These are phyloP conservation scores for Carterocephalus palaemon DNA, from an alignment of 2,888 invertebrate genomes.

Conservation along the genomic window DNA sequence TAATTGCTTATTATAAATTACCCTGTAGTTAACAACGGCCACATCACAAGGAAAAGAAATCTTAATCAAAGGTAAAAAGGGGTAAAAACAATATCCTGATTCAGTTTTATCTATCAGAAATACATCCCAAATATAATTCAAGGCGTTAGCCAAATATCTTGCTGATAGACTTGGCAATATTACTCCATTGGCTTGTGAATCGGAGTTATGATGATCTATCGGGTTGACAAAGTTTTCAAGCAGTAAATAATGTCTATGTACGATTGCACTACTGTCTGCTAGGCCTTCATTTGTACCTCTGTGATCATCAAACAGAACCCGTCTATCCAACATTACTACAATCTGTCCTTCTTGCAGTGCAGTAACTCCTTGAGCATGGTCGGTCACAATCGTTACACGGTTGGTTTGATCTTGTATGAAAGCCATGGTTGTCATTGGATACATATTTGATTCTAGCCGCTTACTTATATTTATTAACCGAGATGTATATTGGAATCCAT, in stretches of 20 bases:
- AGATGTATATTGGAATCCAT: slow-evolving; percentile 93
- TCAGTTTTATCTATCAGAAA: slow-evolving; percentile 51
- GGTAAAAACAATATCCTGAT: slow-evolving; percentile 45
- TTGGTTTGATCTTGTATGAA: slow-evolving; percentile 86
- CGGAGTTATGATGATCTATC: slow-evolving; percentile 23
- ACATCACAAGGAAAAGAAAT: slow-evolving; percentile 63
- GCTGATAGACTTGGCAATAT: slow-evolving; percentile 57
- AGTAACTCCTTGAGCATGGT: slow-evolving; percentile 94
- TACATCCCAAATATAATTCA: slow-evolving; percentile 53
- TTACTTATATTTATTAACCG: slow-evolving; percentile 86
- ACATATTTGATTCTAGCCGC: slow-evolving; percentile 95
- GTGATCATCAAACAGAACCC: slow-evolving; percentile 94
- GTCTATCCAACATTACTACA: slow-evolving; percentile 94
- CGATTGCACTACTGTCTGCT: slow-evolving; percentile 89
- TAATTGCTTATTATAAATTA: slow-evolving; percentile 38
- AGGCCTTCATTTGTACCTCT: slow-evolving; percentile 96
- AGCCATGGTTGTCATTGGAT: slow-evolving; percentile 93
- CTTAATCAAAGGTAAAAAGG: slow-evolving; percentile 57
- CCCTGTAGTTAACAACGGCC: slow-evolving; percentile 54
- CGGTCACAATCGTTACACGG: slow-evolving; percentile 87
- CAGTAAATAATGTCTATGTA: slow-evolving; percentile 55
- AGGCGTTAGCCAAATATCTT: slow-evolving; percentile 43
- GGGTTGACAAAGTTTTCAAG: slow-evolving; percentile 52
- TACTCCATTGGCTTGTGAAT: slow-evolving; percentile 30
- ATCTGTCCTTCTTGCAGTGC: slow-evolving; percentile 92